Conservation (phyloP, 2,797 vertebrate genomes). For the Alectoris magna region DNA sequence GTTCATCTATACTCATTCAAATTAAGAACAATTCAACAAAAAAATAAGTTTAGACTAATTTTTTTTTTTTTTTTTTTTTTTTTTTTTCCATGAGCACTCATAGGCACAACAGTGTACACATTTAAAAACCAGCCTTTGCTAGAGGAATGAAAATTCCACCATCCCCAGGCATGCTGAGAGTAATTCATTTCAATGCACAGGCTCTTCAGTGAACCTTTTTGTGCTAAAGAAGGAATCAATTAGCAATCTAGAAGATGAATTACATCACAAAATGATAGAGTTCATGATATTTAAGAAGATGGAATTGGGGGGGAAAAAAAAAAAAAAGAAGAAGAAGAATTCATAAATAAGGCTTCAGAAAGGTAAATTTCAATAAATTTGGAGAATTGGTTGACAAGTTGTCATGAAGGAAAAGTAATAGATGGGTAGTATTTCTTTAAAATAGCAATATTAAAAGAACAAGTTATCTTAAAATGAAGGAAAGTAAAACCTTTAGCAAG, state of each 20-base stretch:
- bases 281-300: neutral
- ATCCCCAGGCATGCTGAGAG: neutral
- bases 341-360: neutral
- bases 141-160: neutral
- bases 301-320: neutral
- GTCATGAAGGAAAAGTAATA: neutral
- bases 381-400: neutral
- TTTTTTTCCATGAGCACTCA: neutral
- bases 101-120: neutral
- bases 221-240: slow-evolving; percentile 13
- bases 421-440: neutral
- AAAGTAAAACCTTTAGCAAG: neutral
- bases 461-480: neutral
- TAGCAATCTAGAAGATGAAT: slow-evolving; percentile 37
- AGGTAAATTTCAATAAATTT: neutral
- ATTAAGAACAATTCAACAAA: neutral
- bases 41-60: neutral
- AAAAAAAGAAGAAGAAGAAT: neutral
- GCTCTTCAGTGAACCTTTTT: slow-evolving; percentile 18
- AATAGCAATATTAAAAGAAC: neutral
- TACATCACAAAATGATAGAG: neutral
- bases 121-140: neutral
- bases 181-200: slow-evolving; percentile 19
- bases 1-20: neutral
- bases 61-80: neutral